Evolutionary conservation across 2,797 vertebrate genomes (phyloP), one percentile per base, ranked within the genome.

Genomic region (Iguana delicatissima): DNA sequence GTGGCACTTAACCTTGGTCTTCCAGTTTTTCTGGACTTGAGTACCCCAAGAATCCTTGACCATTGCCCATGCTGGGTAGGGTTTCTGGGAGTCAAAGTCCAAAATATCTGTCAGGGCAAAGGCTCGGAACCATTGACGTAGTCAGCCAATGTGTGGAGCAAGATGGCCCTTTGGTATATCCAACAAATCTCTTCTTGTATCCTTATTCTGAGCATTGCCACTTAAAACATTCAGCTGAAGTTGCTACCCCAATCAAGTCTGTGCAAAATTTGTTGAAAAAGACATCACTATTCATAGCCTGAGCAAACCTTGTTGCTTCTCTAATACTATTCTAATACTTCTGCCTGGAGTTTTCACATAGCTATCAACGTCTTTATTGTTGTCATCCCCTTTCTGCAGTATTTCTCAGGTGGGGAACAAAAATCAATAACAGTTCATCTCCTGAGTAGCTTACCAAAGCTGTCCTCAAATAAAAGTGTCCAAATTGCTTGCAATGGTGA

Each of bases 391-490:
- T 55, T 85, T 89, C 74, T 57, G 62, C n/a, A 57, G 79, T 85
- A 55, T 89, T 80, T 85, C 83, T 85, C 29, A 26, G 83, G 32
- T 52, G 42, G 55, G 24, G 35, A 7, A 4, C 10, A 32, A 16
- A 22, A 88, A 91, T 91, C 86, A 88, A 88, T 91, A 84, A 84
- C 7, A 7, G 62, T 72, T 80, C 74, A 46, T 57, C 50, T 79
- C 73, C 79, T 79, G 57, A 77, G 73, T 42, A 69, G 5, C n/a
- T 87, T 79, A 77, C 81, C 46, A 6, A 79, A 87, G 85, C 42
- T 32, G 32, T 38, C 59, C 29, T 90, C 84, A 74, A 86, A 86
- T n/a, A 12, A 80, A 85, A 72, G 38, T 10, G 13, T 38, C 38
- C 46, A 72, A 35, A 62, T 74, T 86, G 10, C 62, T 79, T 84